phyloP scores from a whole-genome alignment of 2,797 vertebrate species.

The Betta splendens region DNA sequence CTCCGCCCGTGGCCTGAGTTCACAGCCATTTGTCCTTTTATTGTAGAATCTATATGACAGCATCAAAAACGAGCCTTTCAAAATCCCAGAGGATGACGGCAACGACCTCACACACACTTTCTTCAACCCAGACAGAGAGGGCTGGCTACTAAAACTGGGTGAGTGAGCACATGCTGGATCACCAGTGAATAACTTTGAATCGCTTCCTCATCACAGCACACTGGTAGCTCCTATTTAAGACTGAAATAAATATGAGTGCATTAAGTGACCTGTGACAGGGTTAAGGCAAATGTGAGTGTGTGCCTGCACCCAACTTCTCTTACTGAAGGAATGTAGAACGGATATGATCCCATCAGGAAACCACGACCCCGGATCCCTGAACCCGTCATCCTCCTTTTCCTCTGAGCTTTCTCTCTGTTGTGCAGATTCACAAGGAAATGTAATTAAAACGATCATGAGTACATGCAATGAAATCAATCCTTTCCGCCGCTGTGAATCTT shows the following conservation, averaged over 20 bases:
- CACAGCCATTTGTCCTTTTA: neutral
- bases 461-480: slow-evolving; percentile 7
- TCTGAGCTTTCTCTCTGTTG: slow-evolving; percentile 61
- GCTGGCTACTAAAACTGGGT: slow-evolving; percentile 97
- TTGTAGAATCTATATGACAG: slow-evolving; percentile 94
- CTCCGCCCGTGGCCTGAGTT: neutral
- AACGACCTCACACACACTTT: slow-evolving; percentile 97
- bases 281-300: slow-evolving; percentile 6
- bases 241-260: slow-evolving; percentile 7
- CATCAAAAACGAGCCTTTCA: slow-evolving; percentile 98
- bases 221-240: slow-evolving; percentile 9
- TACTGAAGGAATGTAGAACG: slow-evolving; percentile 65
- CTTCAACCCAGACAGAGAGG: slow-evolving; percentile 96
- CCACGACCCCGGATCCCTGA: slow-evolving; percentile 18
- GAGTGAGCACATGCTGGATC: slow-evolving; percentile 60
- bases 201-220: slow-evolving; percentile 11
- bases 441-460: slow-evolving; percentile 6
- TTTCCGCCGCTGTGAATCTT: slow-evolving; percentile 60
- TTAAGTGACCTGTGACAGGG: slow-evolving; percentile 15
- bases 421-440: slow-evolving; percentile 68
- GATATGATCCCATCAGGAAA: slow-evolving; percentile 45
- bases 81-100: slow-evolving; percentile 94
- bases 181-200: slow-evolving; percentile 4
- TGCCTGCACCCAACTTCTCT: slow-evolving; percentile 30
- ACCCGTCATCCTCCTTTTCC: slow-evolving; percentile 49